These are phyloP conservation scores for Pammene fasciana DNA, from an alignment of 2,888 invertebrate genomes.

Conservation along the genomic window DNA sequence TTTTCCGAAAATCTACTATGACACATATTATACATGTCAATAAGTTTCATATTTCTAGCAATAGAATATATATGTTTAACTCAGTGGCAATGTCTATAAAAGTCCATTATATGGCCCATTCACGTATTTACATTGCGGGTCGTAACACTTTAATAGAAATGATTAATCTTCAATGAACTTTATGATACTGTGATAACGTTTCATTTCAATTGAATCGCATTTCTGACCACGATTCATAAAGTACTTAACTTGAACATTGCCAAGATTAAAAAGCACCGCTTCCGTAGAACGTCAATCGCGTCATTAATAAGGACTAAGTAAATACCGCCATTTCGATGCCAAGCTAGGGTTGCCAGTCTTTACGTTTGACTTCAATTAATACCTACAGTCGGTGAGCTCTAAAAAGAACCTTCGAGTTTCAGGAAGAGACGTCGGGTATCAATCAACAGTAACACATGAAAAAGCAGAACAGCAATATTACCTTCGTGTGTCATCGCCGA, in stretches of 20 bases:
- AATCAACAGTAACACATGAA: too few species aligned
- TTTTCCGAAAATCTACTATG: too few species aligned
- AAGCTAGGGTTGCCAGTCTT: too few species aligned
- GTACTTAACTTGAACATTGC: neutral
- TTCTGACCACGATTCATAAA: neutral
- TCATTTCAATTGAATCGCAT: neutral
- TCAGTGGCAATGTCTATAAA: neutral
- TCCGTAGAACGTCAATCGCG: neutral
- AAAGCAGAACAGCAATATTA: too few species aligned
- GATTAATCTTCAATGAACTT: conserved; percentile 26
- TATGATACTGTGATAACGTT: conserved; percentile 6
- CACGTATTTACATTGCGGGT: neutral
- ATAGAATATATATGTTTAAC: neutral
- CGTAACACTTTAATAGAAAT: conserved; percentile 31
- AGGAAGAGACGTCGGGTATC: too few species aligned
- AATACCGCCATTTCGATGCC: conserved; percentile 17
- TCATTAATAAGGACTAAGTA: conserved; percentile 30
- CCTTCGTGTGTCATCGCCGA: too few species aligned
- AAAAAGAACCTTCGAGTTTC: too few species aligned
- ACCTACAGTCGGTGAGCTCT: too few species aligned
- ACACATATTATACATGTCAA: too few species aligned
- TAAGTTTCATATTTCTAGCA: neutral
- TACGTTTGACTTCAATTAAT: too few species aligned
- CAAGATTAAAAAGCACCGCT: conserved; percentile 10
- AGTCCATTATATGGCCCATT: neutral